phyloP scores from a whole-genome alignment of 1,140 invertebrate species.

The Augochlora pura region DNA sequence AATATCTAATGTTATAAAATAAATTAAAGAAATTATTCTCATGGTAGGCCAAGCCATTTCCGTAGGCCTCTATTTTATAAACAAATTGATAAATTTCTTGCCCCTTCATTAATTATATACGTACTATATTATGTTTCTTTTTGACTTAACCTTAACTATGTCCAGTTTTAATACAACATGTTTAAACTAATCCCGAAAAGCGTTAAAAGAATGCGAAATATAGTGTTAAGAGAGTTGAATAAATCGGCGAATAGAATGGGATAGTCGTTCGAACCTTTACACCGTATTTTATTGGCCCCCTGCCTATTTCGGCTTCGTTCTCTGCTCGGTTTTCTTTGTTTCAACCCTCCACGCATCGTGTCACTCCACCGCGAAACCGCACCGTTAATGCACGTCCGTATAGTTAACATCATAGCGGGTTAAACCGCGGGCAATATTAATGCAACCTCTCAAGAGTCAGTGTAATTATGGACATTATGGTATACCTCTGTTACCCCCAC shows the following conservation, averaged over 20 bases:
- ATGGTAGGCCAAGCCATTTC: too few species aligned
- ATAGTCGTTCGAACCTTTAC: background rate
- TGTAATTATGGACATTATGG: conserved; percentile 51
- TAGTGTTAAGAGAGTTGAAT: conserved; percentile 25
- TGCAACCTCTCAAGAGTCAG: conserved; percentile 45
- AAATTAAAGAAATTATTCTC: too few species aligned
- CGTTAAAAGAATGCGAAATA: too few species aligned
- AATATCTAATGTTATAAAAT: too few species aligned
- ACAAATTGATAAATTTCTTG: too few species aligned
- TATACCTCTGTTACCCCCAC: conserved; percentile 10
- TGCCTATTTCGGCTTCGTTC: background rate
- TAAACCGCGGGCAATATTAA: conserved; percentile 52
- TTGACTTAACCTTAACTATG: too few species aligned
- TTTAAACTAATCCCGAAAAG: too few species aligned
- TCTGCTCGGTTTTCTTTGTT: background rate
- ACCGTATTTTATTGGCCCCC: too few species aligned
- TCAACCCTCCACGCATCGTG: background rate
- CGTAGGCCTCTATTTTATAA: too few species aligned
- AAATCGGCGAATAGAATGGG: conserved; percentile 20
- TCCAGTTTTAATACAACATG: too few species aligned
- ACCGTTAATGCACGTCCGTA: conserved; percentile 32
- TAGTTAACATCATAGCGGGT: conserved; percentile 48
- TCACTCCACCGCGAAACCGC: conserved; percentile 7
- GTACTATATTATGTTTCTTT: too few species aligned
- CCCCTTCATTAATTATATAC: too few species aligned